Base-by-base conservation (phyloP, 2,888 invertebrate genomes). In the Julus scandinavius region DNA sequence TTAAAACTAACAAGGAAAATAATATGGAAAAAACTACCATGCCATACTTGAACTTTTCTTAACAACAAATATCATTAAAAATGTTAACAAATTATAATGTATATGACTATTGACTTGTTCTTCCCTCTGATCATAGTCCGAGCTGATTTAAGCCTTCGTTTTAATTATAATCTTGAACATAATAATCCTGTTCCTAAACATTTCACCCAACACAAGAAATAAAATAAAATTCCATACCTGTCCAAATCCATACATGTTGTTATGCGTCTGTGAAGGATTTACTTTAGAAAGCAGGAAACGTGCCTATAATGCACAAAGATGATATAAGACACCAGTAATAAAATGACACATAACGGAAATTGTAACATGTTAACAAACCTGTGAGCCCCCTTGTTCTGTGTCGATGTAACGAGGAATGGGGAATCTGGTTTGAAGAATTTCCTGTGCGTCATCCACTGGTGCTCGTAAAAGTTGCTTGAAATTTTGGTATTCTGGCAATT, bases 191-290 rank as follows among this genome's bases (percentile, higher is more conserved):
- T 29, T 29, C 29, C 29, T 29, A 29, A 29, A 29, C 29, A 29
- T 29, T 85, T 87, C 88, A 84, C 54, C n/a, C 87, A 90, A 95
- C 96, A 41, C 15, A 50, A 50, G 6, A 50, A 11, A 50, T 4
- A 49, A 15, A 86, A 86, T 50, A 20, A 86, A 58, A 58, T 15
- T 29, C 2, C 41, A 95, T 93, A 96, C 96, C 94, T 96, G 96
- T 91, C 92, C 92, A 93, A 97, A 98, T 83, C 97, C 96, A 93
- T 97, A 98, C 97, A 97, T 98, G 93, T 99, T 99, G 94, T 99
- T 99, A 93, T 99, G 99, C 29, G 99, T 99, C 93, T 98, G 97
- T 91, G 99, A 99, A n/a, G 99, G 99, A 93, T 99, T 99, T 89
- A 99, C 99, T 95, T 99, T 99, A 38, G 98, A 98, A 88, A 99